phyloP scores from a whole-genome alignment of 1,140 invertebrate species.

The Musca vetustissima region DNA sequence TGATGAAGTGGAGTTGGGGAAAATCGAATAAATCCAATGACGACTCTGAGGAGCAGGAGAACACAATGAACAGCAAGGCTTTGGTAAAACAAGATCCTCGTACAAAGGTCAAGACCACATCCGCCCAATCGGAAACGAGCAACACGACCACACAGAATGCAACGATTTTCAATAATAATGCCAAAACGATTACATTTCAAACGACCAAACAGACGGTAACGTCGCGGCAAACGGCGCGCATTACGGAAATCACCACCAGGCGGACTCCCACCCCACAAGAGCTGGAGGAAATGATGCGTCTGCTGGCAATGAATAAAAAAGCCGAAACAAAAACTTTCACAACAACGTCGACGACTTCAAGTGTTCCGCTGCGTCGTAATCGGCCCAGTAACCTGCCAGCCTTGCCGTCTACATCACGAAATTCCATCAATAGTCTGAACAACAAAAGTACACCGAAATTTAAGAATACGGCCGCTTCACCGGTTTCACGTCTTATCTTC shows the following conservation, averaged over 20 bases:
- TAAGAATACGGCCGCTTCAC: conserved; percentile 3
- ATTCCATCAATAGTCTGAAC: conserved; percentile 2
- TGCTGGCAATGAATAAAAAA: conserved; percentile 33
- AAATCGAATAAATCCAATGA: not conserved
- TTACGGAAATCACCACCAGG: conserved; percentile 44
- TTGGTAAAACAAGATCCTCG: conserved; percentile 45
- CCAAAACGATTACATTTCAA: conserved; percentile 41
- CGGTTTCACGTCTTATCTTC: conserved; percentile 12
- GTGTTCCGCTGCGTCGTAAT: not conserved
- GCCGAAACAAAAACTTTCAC: conserved; percentile 11
- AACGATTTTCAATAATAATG: conserved; percentile 45
- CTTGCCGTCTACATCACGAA: not conserved
- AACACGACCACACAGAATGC: conserved; percentile 48
- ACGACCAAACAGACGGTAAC: conserved; percentile 49
- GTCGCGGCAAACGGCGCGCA: conserved; percentile 39
- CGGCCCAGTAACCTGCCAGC: conserved; percentile 2
- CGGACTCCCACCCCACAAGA: conserved; percentile 43
- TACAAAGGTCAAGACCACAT: conserved; percentile 44
- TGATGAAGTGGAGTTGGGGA: conserved; percentile 1
- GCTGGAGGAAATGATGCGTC: conserved; percentile 36
- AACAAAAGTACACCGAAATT: conserved; percentile 20
- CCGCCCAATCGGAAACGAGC: conserved; percentile 44
- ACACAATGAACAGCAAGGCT: conserved; percentile 14
- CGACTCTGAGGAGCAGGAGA: not conserved
- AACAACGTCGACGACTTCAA: not conserved